Evolutionary conservation across 2,888 invertebrate species (phyloP).

Genomic region (Cephus spinipes): DNA sequence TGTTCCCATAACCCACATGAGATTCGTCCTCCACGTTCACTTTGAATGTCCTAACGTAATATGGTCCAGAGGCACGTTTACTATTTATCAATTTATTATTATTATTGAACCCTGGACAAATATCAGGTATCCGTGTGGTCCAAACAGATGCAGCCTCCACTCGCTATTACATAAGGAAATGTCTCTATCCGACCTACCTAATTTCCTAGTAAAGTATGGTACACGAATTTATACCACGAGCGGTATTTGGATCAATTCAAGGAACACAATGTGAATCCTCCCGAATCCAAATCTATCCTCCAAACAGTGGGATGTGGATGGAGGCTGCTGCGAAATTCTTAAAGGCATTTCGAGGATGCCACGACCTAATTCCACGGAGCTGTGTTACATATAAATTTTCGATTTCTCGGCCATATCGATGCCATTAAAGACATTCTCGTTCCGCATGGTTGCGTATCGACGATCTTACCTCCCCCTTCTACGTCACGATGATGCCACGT

Average conservation of each 20-base stretch:
- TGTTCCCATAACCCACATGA: constrained; percentile 29
- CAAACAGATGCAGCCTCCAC: neutral
- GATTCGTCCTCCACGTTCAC: constrained; percentile 33
- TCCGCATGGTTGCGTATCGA: neutral
- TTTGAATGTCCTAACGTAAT: constrained; percentile 24
- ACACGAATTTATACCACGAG: neutral
- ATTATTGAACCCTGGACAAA: neutral
- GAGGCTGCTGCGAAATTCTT: neutral
- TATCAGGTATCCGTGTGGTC: neutral
- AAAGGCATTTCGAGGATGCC: neutral
- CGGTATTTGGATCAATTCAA: neutral
- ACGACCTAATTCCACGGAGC: neutral
- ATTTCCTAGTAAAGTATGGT: neutral
- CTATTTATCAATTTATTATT: neutral
- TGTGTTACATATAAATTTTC: neutral
- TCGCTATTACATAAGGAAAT: neutral
- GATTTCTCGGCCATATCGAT: neutral
- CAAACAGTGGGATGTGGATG: neutral
- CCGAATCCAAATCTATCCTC: neutral
- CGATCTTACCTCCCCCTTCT: neutral
- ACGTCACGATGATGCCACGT: neutral
- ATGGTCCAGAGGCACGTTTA: neutral
- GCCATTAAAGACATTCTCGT: neutral
- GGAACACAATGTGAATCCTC: neutral
- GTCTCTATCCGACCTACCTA: neutral